Percentiles rank a stretch among this genome's conserved stretches.
Conservation (phyloP, 1,140 invertebrate species). For the Drosophila rhopaloa region DNA sequence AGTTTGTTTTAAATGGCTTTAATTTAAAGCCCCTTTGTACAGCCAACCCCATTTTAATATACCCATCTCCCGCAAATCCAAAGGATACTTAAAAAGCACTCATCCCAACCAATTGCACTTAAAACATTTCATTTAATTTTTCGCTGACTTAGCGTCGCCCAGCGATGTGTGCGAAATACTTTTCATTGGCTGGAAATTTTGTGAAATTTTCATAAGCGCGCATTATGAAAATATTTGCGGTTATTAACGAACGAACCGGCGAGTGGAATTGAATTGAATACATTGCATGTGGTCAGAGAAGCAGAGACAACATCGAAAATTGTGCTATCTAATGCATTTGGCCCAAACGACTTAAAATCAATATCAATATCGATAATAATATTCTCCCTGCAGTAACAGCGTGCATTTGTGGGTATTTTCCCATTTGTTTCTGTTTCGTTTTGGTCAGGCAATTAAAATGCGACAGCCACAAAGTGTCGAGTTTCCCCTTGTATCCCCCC, state of each 20-base stretch:
- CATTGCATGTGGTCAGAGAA: slow-evolving; percentile 21
- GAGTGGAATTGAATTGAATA: slow-evolving; percentile 38
- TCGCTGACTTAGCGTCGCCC: slow-evolving; percentile 38
- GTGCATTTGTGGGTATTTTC: slow-evolving; percentile 14
- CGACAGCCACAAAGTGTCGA: slow-evolving; percentile 54
- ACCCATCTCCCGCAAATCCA: background rate
- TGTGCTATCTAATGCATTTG: slow-evolving; percentile 41
- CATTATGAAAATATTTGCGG: slow-evolving; percentile 54
- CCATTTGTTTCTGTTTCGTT: slow-evolving; percentile 33
- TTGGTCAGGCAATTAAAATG: slow-evolving; percentile 68
- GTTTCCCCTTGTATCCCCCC: slow-evolving; percentile 33
- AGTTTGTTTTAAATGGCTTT: background rate
- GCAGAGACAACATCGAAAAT: slow-evolving; percentile 2
- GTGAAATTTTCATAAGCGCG: slow-evolving; percentile 38
- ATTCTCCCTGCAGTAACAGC: slow-evolving; percentile 18
- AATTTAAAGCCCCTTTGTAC: background rate
- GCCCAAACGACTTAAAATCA: slow-evolving; percentile 40
- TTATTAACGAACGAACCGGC: slow-evolving; percentile 39
- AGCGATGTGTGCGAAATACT: slow-evolving; percentile 43
- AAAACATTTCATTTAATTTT: slow-evolving; percentile 37
- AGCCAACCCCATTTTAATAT: background rate
- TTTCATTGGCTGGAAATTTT: slow-evolving; percentile 29
- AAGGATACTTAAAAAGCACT: background rate
- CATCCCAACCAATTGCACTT: slow-evolving; percentile 4
- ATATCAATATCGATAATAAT: slow-evolving; percentile 48